Evolutionary conservation across 2,797 vertebrate genomes (phyloP).

Genomic region (Sparidentex hasta): DNA sequence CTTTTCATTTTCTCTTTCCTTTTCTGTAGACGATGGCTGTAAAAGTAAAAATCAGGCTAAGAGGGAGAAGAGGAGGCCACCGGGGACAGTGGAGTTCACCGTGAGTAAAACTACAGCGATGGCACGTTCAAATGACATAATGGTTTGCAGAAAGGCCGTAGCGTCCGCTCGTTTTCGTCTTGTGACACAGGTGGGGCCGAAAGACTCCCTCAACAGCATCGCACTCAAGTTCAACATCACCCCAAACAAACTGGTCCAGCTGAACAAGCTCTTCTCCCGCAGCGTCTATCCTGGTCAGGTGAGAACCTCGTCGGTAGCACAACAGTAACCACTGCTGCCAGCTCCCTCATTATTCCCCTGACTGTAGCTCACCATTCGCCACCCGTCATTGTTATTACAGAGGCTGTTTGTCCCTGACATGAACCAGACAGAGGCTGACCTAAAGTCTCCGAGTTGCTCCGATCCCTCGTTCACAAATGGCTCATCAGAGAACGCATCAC

Average conservation of each 20-base stretch:
- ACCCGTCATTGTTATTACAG: conserved; percentile 66
- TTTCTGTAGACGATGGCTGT: conserved; percentile 86
- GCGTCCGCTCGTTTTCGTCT: conserved; percentile 9
- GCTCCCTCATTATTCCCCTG: not conserved
- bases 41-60: conserved; percentile 87
- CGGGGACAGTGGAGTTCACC: conserved; percentile 91
- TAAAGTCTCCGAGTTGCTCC: conserved; percentile 65
- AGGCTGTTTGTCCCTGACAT: conserved; percentile 86
- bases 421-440: conserved; percentile 67
- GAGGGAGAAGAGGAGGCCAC: conserved; percentile 93
- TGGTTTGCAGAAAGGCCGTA: not conserved
- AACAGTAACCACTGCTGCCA: not conserved
- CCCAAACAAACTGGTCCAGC: conserved; percentile 96
- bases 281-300: conserved; percentile 97
- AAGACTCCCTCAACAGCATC: conserved; percentile 96
- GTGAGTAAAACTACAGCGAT: conserved; percentile 84
- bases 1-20: conserved; percentile 35
- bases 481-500: conserved; percentile 46
- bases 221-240: conserved; percentile 97
- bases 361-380: conserved; percentile 6
- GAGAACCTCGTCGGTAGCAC: conserved; percentile 54
- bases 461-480: conserved; percentile 49
- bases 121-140: not conserved
- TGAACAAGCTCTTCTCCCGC: conserved; percentile 95
- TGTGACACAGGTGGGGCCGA: conserved; percentile 84